Percentiles rank a stretch among this genome's conserved stretches.
phyloP scores from a whole-genome alignment of 2,888 invertebrate genomes.

The Ophion ventricosus region DNA sequence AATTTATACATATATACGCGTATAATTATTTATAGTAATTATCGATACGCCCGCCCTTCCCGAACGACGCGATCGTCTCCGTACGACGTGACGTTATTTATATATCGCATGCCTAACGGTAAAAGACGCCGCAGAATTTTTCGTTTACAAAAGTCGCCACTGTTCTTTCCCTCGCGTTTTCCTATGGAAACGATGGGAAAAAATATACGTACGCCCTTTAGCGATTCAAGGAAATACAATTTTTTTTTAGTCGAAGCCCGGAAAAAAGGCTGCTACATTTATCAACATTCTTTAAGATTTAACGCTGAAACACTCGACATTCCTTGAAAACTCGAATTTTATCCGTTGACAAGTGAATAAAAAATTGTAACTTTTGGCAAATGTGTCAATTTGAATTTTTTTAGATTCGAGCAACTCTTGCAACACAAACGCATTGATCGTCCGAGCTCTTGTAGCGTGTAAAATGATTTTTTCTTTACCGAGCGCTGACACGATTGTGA shows the following conservation, averaged over 20 bases:
- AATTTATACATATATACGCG: conserved; percentile 19
- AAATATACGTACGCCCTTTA: not conserved
- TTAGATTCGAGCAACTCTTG: too few relatives aligned
- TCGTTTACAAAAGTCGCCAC: not conserved
- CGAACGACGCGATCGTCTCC: conserved; percentile 23
- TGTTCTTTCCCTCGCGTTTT: not conserved
- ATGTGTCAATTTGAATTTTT: too few relatives aligned
- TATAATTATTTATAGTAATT: conserved; percentile 52
- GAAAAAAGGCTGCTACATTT: not conserved
- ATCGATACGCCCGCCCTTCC: conserved; percentile 43
- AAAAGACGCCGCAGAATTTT: not conserved
- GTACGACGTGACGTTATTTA: not conserved
- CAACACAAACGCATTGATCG: not conserved
- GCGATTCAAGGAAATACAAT: not conserved
- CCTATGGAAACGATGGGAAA: not conserved
- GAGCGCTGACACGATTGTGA: not conserved
- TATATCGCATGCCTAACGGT: conserved; percentile 19
- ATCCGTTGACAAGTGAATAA: not conserved
- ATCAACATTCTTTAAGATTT: not conserved
- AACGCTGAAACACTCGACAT: not conserved
- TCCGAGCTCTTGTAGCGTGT: not conserved
- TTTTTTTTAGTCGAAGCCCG: too few relatives aligned
- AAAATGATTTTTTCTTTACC: not conserved
- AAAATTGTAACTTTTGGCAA: not conserved
- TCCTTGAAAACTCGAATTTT: not conserved